These are phyloP conservation scores for Pseudotriccus pelzelni DNA, from an alignment of 2,797 vertebrate species.

Conservation along the genomic window DNA sequence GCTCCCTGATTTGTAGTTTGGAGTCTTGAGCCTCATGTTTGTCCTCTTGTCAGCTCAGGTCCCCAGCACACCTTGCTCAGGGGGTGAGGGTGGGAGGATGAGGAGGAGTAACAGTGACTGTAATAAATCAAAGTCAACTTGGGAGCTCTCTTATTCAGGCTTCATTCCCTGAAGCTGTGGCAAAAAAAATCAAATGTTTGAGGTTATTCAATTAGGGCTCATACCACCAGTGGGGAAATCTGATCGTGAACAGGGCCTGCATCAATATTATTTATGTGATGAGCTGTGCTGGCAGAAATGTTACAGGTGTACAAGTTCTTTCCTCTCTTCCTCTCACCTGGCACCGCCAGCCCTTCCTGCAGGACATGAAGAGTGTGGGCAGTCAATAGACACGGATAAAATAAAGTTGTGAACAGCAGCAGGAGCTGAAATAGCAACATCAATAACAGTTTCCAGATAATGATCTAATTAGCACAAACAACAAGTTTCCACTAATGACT, in stretches of 20 bases:
- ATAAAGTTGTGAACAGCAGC: slow-evolving; percentile 26
- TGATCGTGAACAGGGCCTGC: neutral
- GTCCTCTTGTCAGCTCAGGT: neutral
- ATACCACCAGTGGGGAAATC: neutral
- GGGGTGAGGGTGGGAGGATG: neutral
- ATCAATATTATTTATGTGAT: neutral
- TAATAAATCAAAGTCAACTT: neutral
- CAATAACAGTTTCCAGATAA: slow-evolving; percentile 58
- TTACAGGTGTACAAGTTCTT: neutral
- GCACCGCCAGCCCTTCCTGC: rapidly evolving
- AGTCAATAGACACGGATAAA: neutral
- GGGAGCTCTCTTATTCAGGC: neutral
- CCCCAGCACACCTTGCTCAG: rapidly evolving
- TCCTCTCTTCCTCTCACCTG: neutral
- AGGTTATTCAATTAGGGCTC: neutral
- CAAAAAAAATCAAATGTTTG: neutral
- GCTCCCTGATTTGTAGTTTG: neutral
- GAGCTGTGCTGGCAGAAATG: neutral
- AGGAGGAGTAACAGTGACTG: neutral
- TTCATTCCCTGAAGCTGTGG: neutral
- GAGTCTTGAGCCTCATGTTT: neutral
- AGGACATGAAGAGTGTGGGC: neutral
- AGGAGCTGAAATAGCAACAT: slow-evolving; percentile 49
- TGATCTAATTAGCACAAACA: slow-evolving; percentile 63
- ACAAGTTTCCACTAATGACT: slow-evolving; percentile 53